A percentile compares a stretch with the other conserved stretches of the same genome.
Evolutionary conservation across 2,797 vertebrate species (phyloP).

Genomic region (Emydoidea blandingii): DNA sequence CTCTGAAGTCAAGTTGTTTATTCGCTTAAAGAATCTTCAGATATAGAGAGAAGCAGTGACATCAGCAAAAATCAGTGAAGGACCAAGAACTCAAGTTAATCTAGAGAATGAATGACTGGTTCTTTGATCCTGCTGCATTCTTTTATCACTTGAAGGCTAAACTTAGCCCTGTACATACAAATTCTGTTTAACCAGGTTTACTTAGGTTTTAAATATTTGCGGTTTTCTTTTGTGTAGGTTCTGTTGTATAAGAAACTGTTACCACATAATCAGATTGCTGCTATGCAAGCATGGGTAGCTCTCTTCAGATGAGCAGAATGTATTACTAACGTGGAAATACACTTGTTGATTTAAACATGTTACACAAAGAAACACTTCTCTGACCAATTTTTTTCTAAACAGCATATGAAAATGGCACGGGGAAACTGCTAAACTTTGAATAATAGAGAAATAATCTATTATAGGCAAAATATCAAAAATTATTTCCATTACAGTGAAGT

Average conservation of each 20-base stretch:
- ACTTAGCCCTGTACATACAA: slow-evolving; percentile 71
- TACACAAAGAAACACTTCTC: not conserved
- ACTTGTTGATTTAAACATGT: slow-evolving; percentile 40
- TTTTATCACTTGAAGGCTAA: slow-evolving; percentile 67
- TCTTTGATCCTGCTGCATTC: slow-evolving; percentile 77
- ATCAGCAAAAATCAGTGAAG: slow-evolving; percentile 68
- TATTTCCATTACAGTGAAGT: not conserved
- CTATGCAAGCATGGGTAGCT: slow-evolving; percentile 58
- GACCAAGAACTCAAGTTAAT: slow-evolving; percentile 63
- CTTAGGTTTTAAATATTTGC: slow-evolving; percentile 73
- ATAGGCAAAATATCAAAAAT: not conserved
- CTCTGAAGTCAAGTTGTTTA: slow-evolving; percentile 66
- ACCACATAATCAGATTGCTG: slow-evolving; percentile 68
- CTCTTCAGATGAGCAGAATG: slow-evolving; percentile 52
- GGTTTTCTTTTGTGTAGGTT: slow-evolving; percentile 73
- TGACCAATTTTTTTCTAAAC: slow-evolving; percentile 1
- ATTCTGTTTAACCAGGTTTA: slow-evolving; percentile 71
- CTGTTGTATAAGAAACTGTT: slow-evolving; percentile 57
- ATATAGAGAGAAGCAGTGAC: slow-evolving; percentile 63
- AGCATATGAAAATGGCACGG: not conserved
- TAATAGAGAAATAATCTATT: not conserved
- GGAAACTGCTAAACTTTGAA: slow-evolving; percentile 22
- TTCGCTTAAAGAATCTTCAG: slow-evolving; percentile 52
- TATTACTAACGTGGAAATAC: slow-evolving; percentile 55
- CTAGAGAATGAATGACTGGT: slow-evolving; percentile 74